Evolutionary conservation across 2,113 vertebrate species (phyloP), one percentile per base, ranked within the genome.

Genomic region (Myxocyprinus asiaticus): DNA sequence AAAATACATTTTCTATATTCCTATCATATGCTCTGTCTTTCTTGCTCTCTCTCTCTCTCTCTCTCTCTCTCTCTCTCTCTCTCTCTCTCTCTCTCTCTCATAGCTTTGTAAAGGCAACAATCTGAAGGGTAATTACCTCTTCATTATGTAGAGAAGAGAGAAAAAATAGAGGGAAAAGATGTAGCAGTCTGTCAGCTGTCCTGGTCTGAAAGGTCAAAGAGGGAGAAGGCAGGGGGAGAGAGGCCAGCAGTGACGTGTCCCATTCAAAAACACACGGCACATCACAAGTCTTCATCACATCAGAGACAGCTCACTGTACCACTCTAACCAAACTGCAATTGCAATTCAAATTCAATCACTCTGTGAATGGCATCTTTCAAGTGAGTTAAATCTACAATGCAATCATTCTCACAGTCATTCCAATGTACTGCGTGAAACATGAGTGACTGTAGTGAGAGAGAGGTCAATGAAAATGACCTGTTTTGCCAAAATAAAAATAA

Each of bases 161-260:
- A 71, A 71, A 68, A 47, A 67, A 33, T 33, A 1, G 22, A 79
- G 68, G 22, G 65, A 76, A 55, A 55, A 65, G 74, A 65, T 76
- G 74, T 76, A 55, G 62, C 59, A 22, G 62, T 65, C 74, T 76
- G 62, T 76, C 74, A 76, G 61, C 74, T 55, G 74, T 76, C 74
- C 62, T 76, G 45, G 61, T 56, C 44, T 65, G 78, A 79, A 79
- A 79, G 78, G 78, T 79, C 78, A 79, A 70, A 15, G 17, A 33
- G 22, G 22, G 11, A 77, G 51, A 72, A 72, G 42, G 43, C 69
- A 62, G 56, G 47, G 55, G 58, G 48, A 79, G 48, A 79, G 72
- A 79, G 78, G 68, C 59, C 78, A 79, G 56, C 68, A 6, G 12
- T 79, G 78, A 72, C 50, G 78, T 65, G 62, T 71, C 47, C 67